Base-by-base conservation (phyloP, 2,113 vertebrate species). In the Halichoeres trimaculatus region DNA sequence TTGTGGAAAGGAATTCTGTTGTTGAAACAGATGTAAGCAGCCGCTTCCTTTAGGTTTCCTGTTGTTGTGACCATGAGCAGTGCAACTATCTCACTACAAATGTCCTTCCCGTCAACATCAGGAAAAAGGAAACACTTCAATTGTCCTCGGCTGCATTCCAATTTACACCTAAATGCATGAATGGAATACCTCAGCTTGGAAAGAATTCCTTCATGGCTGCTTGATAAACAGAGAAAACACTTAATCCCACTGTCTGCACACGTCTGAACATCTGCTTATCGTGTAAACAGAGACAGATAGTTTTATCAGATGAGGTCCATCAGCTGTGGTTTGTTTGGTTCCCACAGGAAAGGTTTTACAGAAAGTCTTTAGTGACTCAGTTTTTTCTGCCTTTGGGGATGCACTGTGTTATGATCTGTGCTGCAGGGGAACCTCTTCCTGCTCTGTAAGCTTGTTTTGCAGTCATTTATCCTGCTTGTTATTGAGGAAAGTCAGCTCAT, bases 1-100 rank as follows among this genome's bases (percentile, higher is more conserved):
- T 65, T 40, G 5, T 24, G 80, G n/a, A 40, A 78, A 82, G 81
- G 85, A 88, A 83, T 87, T 76, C 63, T 72, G 48, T 68, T 73
- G 69, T 75, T 82, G 40, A 74, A 70, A 54, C 71, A 79, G 51
- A 84, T 67, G 70, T 78, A 77, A 92, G 80, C 77, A 73, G 34
- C 81, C 3, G 36, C 81, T 94, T 93, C 91, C 92, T 79, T 66
- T 89, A 63, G 69, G n/a, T 85, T 93, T 95, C 93, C 93, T 94
- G 94, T 93, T 93, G 89, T 89, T 90, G 78, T 50, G 47, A 74
- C 53, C 36, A 68, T 17, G 60, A 67, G 57, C 72, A 45, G 34
- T 65, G 69, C 10, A 40, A 59, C 79, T 56, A 30, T 82, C 79
- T 57, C 63, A 23, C 38, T 62, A 24, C 55, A 65, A 58, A 74